Conservation (phyloP, 2,113 vertebrate species). For the Notiomystis cincta region DNA sequence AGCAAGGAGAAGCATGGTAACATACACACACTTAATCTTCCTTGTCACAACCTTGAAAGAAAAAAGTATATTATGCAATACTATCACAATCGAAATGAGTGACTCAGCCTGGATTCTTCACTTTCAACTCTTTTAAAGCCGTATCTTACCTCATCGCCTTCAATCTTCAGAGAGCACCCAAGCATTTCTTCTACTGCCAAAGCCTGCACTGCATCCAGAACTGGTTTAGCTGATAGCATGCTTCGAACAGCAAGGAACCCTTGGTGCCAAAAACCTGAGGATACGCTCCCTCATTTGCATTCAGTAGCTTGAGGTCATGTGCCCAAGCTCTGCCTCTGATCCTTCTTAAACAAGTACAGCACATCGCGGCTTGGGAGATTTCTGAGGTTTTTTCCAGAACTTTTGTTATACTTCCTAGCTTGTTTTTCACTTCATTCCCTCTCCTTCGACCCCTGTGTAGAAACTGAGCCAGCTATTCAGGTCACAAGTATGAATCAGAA, state of each 20-base stretch:
- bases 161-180: slow-evolving; percentile 29
- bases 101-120: neutral
- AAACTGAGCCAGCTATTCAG: neutral
- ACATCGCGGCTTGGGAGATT: neutral
- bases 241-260: neutral
- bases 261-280: slow-evolving; percentile 31
- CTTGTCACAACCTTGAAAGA: neutral
- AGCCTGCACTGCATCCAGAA: neutral
- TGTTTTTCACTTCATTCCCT: neutral
- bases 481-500: neutral
- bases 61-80: neutral
- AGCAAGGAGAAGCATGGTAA: neutral
- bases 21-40: neutral
- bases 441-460: neutral
- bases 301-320: neutral
- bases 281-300: neutral
- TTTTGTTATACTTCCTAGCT: neutral
- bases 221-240: neutral
- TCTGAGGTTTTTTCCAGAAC: neutral
- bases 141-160: slow-evolving; percentile 54
- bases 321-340: slow-evolving; percentile 1
- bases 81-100: neutral
- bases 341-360: neutral
- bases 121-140: neutral
- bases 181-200: slow-evolving; percentile 53